phyloP scores from a whole-genome alignment of 2,113 vertebrate species.

The Eubucco bourcierii region DNA sequence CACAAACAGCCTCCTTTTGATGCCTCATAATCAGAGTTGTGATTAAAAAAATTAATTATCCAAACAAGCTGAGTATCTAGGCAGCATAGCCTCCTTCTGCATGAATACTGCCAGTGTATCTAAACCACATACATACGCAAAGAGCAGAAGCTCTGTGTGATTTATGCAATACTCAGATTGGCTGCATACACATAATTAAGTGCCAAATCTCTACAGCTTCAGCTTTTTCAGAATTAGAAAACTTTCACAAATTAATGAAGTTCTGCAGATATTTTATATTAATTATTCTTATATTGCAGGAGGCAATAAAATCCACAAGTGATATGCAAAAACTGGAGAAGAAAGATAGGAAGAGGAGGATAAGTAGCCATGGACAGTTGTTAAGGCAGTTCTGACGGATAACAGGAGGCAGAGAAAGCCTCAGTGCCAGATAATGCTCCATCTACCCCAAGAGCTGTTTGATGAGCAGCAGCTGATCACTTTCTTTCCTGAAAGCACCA shows the following conservation, averaged over 20 bases:
- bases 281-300: background rate
- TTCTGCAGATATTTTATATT: background rate
- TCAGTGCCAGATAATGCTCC: background rate
- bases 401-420: background rate
- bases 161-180: background rate
- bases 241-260: background rate
- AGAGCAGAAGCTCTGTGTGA: background rate
- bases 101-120: background rate
- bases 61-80: background rate
- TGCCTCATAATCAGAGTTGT: background rate
- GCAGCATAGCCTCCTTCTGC: background rate
- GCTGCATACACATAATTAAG: background rate
- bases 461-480: background rate
- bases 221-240: background rate
- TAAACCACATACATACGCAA: background rate
- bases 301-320: background rate
- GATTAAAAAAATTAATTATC: background rate
- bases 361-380: background rate
- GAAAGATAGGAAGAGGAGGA: background rate
- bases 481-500: background rate
- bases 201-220: background rate
- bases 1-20: background rate
- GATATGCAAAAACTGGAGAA: background rate
- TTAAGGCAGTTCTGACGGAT: background rate
- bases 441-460: background rate